Percentiles rank a stretch among this genome's conserved stretches.
Conservation (phyloP, 2,888 invertebrate species). For the Hyposoter dolosus region DNA sequence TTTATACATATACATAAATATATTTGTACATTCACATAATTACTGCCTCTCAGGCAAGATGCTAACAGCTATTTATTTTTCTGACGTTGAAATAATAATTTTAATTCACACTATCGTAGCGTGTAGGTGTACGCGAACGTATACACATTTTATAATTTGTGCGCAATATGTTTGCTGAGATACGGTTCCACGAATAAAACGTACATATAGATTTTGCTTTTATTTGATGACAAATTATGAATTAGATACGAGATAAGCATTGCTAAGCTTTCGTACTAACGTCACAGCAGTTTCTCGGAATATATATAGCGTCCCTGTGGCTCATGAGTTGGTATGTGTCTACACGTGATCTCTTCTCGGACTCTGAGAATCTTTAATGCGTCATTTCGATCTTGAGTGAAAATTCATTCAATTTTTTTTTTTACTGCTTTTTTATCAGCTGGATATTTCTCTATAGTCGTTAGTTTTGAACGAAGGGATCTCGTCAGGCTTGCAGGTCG, state of each 20-base stretch:
- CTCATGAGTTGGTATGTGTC: background rate
- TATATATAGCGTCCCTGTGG: background rate
- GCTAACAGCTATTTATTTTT: conserved; percentile 54
- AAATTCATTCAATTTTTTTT: conserved; percentile 18
- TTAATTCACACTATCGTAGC: conserved; percentile 4
- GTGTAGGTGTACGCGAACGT: background rate
- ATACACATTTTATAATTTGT: conserved; percentile 3
- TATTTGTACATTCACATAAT: conserved; percentile 2
- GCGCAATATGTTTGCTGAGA: conserved; percentile 7
- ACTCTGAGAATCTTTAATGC: conserved; percentile 50
- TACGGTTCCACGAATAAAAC: conserved; percentile 49
- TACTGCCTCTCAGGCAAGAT: conserved; percentile 20
- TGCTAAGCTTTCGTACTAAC: conserved; percentile 35
- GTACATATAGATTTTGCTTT: conserved; percentile 46
- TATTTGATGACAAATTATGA: conserved; percentile 57
- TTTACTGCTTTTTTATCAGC: background rate
- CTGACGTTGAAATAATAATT: conserved; percentile 49
- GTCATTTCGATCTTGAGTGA: conserved; percentile 45
- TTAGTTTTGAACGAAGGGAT: background rate
- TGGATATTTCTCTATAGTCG: background rate
- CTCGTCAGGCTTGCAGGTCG: no score
- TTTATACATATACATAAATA: conserved; percentile 3
- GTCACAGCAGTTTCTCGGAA: conserved; percentile 49
- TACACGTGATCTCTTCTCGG: conserved; percentile 6
- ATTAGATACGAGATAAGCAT: conserved; percentile 63